A percentile compares a stretch with the other conserved stretches of the same genome.
Evolutionary conservation across 2,113 vertebrate species (phyloP).

Genomic region (Argyrosomus japonicus): DNA sequence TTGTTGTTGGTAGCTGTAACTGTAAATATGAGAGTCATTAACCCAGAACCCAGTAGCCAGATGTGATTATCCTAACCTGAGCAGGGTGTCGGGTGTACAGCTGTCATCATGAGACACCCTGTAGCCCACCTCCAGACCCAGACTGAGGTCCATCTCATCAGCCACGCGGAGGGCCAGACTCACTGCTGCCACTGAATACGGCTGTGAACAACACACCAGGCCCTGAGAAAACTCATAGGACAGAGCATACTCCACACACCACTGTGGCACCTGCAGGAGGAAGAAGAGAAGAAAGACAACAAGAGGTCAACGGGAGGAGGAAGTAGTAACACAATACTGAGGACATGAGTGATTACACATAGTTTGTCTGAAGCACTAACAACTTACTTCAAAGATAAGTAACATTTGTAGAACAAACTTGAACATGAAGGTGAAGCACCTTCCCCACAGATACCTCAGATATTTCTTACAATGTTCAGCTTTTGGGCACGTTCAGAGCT

Average conservation of each 20-base stretch:
- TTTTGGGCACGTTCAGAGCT: background rate
- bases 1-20: background rate
- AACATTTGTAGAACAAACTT: background rate
- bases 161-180: constrained; percentile 93
- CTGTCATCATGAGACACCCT: constrained; percentile 93
- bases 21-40: background rate
- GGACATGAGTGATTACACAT: background rate
- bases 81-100: constrained; percentile 90
- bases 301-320: background rate
- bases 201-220: constrained; percentile 91
- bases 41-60: too few species aligned
- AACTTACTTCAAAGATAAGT: too few species aligned
- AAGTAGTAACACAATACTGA: background rate
- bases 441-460: background rate
- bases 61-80: constrained; percentile 85
- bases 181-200: constrained; percentile 88
- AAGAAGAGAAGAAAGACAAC: fast-evolving
- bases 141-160: constrained; percentile 96
- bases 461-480: background rate
- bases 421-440: background rate
- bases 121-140: constrained; percentile 96
- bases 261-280: constrained; percentile 92
- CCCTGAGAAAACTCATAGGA: constrained; percentile 89
- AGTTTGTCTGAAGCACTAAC: too few species aligned
- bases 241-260: constrained; percentile 93